phyloP scores from a whole-genome alignment of 1,140 invertebrate species.

The Tetranychus cinnabarinus region DNA sequence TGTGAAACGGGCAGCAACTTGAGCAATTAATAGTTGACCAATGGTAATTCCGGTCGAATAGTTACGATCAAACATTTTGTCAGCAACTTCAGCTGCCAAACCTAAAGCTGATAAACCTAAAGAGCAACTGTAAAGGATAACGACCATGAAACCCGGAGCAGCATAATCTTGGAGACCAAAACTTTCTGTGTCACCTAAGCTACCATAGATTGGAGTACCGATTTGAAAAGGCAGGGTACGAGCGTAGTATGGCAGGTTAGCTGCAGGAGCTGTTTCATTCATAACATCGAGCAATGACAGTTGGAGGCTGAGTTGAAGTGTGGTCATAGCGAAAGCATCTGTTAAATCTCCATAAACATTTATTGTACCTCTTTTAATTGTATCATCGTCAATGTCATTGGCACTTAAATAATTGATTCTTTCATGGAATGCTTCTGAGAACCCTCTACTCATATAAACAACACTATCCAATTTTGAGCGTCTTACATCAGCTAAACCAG shows the following conservation, averaged over 20 bases:
- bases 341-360: neutral
- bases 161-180: neutral
- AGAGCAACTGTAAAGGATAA: neutral
- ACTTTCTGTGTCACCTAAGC: neutral
- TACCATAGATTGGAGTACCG: neutral
- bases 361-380: neutral
- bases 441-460: conserved; percentile 4
- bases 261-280: neutral
- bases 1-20: neutral
- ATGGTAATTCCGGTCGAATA: neutral
- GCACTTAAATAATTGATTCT: neutral
- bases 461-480: conserved; percentile 9
- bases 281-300: neutral
- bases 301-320: neutral
- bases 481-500: conserved; percentile 8
- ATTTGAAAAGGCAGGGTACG: neutral
- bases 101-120: neutral
- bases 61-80: conserved; percentile 2
- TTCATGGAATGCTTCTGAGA: conserved; percentile 5
- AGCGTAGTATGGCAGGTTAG: neutral
- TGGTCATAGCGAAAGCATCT: neutral
- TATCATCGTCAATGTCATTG: neutral
- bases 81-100: neutral
- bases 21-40: neutral
- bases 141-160: neutral